phyloP scores from a whole-genome alignment of 2,797 vertebrate species.

The Tarsius wallacei region DNA sequence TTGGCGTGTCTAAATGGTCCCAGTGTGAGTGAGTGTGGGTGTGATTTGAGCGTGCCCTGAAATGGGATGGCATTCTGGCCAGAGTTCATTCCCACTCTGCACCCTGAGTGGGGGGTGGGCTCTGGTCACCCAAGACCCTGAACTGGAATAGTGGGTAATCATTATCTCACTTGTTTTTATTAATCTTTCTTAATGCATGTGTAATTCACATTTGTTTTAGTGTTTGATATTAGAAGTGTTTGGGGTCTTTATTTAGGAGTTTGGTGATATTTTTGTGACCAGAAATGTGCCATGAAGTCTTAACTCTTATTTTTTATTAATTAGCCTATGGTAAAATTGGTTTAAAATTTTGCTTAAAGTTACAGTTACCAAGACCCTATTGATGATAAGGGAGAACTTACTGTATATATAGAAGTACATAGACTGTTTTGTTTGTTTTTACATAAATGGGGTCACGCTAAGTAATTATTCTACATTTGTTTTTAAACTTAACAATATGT shows the following conservation, averaged over 20 bases:
- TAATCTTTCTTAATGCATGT: not conserved
- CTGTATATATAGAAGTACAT: not conserved
- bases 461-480: not conserved
- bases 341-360: not conserved
- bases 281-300: not conserved
- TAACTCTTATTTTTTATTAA: not conserved
- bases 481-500: not conserved
- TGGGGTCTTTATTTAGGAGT: not conserved
- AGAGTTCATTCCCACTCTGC: not conserved
- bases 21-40: not conserved
- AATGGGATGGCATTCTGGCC: not conserved
- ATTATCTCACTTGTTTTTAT: not conserved
- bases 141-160: not conserved
- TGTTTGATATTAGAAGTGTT: not conserved
- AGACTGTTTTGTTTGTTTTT: conserved; percentile 16
- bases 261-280: not conserved
- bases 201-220: not conserved
- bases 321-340: not conserved
- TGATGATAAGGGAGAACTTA: not conserved
- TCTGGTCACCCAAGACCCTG: not conserved
- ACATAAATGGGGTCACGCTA: not conserved
- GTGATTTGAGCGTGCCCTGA: not conserved
- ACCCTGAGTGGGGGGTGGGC: not conserved
- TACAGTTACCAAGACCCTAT: not conserved
- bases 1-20: not conserved